Conservation (phyloP, 2,113 vertebrate genomes). For the Paradisaea rubra region DNA sequence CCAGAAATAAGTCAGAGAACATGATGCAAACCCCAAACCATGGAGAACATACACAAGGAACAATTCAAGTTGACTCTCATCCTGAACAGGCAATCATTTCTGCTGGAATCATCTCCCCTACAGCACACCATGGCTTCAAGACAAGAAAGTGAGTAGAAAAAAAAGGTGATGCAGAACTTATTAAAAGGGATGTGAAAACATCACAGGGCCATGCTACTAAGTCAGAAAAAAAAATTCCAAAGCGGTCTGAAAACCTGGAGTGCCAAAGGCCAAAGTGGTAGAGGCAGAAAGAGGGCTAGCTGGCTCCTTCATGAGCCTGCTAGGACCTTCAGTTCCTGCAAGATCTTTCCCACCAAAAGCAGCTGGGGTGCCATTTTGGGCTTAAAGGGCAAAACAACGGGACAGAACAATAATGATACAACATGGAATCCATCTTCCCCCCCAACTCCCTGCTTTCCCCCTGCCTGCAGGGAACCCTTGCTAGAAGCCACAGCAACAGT, state of each 20-base stretch:
- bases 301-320: rapidly evolving
- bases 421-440: neutral
- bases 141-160: neutral
- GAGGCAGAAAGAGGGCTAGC: neutral
- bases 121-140: neutral
- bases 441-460: neutral
- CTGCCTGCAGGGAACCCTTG: neutral
- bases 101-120: neutral
- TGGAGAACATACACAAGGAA: neutral
- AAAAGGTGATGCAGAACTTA: neutral
- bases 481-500: neutral
- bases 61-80: neutral
- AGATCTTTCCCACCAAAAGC: neutral
- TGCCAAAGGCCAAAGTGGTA: neutral
- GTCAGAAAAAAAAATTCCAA: neutral
- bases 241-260: neutral
- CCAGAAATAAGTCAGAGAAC: neutral
- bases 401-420: neutral
- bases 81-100: neutral
- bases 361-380: neutral
- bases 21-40: neutral
- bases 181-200: neutral
- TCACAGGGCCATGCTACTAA: neutral
- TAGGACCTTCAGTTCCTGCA: neutral
- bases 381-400: neutral